Evolutionary conservation across 2,888 invertebrate genomes (phyloP), one percentile per base, ranked within the genome.

Genomic region (Chalcis sispes): DNA sequence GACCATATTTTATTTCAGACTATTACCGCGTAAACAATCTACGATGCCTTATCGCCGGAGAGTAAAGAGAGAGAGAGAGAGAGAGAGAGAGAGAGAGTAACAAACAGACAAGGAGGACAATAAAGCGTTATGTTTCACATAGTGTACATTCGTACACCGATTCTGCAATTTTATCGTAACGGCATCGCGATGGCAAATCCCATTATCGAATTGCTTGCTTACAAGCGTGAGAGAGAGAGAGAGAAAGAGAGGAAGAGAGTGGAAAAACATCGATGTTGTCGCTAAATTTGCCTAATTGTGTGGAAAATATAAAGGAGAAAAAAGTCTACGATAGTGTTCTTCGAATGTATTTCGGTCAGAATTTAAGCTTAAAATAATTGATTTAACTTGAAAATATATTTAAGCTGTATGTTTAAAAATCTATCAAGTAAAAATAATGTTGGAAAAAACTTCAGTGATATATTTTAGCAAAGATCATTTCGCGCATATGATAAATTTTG

Each of bases 21-120:
- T 50, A 75, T 75, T 69, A 75, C 64, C 69, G 36, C 20, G 69
- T 56, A 64, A 75, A 75, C 64, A 50, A 56, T 56, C 54, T 69
- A 61, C 61, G 52, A 73, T 73, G 66, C 61, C 56, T 72, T 72
- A 72, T 72, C 65, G 58, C 15, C 25, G 7, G 3, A 18, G 5
- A 52, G 52, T 7, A 1, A 27, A 27, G 27, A 25, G 40, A n/a
- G 46, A 46, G n/a, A 46, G n/a, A n/a, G 46, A 36, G 10, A 36
- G 36, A 36, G 4, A 7, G 36, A 10, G 36, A 36, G 36, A 4
- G 32, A 32, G 8, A 20, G 50, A 50, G 13, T 20, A 1, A 0
- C 20, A 4, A 54, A 4, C 27, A 20, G 18, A 7, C 2, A 36
- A 8, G 3, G 50, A 20, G 20, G 4, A 42, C 54, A 74, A 66